Evolutionary conservation across 2,888 invertebrate species (phyloP).

Genomic region (Orthonevra nobilis): DNA sequence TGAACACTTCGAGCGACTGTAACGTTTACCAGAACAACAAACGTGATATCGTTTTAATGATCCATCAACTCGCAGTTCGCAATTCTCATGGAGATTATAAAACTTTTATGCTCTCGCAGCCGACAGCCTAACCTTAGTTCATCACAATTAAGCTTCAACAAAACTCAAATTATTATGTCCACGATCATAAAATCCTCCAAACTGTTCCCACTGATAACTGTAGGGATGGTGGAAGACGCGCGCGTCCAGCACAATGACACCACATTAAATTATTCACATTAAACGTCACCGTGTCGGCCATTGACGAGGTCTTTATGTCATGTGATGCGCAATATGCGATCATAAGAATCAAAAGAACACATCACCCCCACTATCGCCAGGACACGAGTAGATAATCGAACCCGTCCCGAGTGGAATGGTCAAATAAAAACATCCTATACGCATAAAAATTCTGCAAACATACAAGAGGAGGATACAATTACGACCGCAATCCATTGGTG

Average conservation of each 20-base stretch:
- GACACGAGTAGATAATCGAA: too few species aligned
- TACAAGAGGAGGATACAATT: constrained; percentile 38
- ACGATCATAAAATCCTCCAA: constrained; percentile 56
- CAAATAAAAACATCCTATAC: constrained; percentile 18
- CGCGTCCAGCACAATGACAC: constrained; percentile 49
- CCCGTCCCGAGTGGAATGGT: not conserved
- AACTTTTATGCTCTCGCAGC: constrained; percentile 41
- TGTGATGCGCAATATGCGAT: constrained; percentile 48
- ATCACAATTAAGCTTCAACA: constrained; percentile 65
- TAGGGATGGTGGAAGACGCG: constrained; percentile 31
- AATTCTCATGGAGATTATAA: constrained; percentile 56
- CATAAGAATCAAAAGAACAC: constrained; percentile 62
- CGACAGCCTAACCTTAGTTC: constrained; percentile 56
- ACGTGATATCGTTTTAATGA: constrained; percentile 67
- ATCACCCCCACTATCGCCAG: constrained; percentile 25
- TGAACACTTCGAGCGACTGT: constrained; percentile 37
- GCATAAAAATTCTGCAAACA: constrained; percentile 49
- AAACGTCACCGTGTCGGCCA: constrained; percentile 25
- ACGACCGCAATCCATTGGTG: constrained; percentile 48
- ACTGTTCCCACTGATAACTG: constrained; percentile 40
- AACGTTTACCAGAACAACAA: constrained; percentile 58
- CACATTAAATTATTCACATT: constrained; percentile 66
- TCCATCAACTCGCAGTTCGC: constrained; percentile 60
- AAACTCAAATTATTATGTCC: constrained; percentile 66
- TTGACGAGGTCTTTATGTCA: not conserved